Conservation (phyloP, 2,797 vertebrate species). For the Luscinia luscinia region DNA sequence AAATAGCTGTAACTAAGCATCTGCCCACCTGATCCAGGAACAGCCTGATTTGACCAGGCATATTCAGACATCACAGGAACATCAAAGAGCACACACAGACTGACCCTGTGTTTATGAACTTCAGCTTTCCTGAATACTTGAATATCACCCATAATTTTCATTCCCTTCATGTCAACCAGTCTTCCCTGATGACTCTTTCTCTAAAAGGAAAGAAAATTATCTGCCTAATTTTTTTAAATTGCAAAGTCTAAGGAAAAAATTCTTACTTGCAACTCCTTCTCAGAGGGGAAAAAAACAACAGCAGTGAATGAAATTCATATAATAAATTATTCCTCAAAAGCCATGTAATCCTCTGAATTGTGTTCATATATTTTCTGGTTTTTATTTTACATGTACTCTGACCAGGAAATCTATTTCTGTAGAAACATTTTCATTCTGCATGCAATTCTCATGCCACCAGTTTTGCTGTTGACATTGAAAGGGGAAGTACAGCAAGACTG, state of each 20-base stretch:
- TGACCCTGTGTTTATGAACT: not conserved
- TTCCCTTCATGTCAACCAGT: not conserved
- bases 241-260: not conserved
- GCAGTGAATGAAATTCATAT: not conserved
- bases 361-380: not conserved
- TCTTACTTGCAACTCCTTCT: not conserved
- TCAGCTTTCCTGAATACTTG: not conserved
- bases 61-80: not conserved
- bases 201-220: not conserved
- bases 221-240: not conserved
- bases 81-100: not conserved
- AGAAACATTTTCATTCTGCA: not conserved
- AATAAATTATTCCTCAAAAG: not conserved
- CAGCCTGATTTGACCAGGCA: not conserved
- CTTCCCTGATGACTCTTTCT: not conserved
- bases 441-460: not conserved
- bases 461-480: conserved; percentile 4
- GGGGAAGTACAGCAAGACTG: not conserved
- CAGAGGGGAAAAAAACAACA: not conserved
- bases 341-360: not conserved
- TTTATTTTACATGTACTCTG: not conserved
- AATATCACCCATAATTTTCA: not conserved
- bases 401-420: not conserved
- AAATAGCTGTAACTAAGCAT: not conserved
- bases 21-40: not conserved